Percentiles rank a stretch among this genome's conserved stretches.
Conservation (phyloP, 2,797 vertebrate species). For the Fistularia tabacaria region DNA sequence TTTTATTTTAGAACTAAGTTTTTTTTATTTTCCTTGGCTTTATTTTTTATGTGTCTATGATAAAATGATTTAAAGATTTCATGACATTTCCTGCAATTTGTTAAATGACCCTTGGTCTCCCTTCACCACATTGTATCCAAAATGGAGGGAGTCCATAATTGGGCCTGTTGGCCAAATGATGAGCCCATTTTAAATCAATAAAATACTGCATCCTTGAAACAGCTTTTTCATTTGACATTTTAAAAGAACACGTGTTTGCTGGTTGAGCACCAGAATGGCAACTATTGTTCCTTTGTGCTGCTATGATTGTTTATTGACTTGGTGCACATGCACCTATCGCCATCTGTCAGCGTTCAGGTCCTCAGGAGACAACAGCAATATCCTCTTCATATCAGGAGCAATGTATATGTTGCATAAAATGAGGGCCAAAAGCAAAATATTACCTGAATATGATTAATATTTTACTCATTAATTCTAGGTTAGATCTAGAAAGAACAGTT, state of each 20-base stretch:
- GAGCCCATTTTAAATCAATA: constrained; percentile 66
- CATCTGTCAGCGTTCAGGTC: constrained; percentile 41
- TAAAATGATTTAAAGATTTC: constrained; percentile 14
- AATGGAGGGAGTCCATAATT: constrained; percentile 47
- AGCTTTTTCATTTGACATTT: constrained; percentile 69
- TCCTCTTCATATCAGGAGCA: constrained; percentile 37
- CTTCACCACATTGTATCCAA: constrained; percentile 35
- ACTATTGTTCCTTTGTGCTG: constrained; percentile 69
- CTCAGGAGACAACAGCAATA: constrained; percentile 45
- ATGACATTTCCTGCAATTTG: constrained; percentile 39
- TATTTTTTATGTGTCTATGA: constrained; percentile 11
- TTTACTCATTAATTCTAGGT: too few relatives aligned
- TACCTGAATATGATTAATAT: too few relatives aligned
- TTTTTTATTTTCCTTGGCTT: constrained; percentile 8
- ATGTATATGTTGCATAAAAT: constrained; percentile 38
- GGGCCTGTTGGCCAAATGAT: constrained; percentile 60
- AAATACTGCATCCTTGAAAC: constrained; percentile 51
- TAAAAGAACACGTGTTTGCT: constrained; percentile 60
- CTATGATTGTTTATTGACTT: constrained; percentile 74
- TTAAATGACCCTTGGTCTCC: constrained; percentile 23
- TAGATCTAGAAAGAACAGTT: too few relatives aligned
- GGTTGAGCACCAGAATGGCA: constrained; percentile 52
- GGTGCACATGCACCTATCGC: constrained; percentile 37
- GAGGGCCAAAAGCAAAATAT: too few relatives aligned
- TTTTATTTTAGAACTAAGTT: constrained; percentile 1